Evolutionary conservation across 2,888 invertebrate species (phyloP), one percentile per base, ranked within the genome.

Genomic region (Lasioglossum figueresi): DNA sequence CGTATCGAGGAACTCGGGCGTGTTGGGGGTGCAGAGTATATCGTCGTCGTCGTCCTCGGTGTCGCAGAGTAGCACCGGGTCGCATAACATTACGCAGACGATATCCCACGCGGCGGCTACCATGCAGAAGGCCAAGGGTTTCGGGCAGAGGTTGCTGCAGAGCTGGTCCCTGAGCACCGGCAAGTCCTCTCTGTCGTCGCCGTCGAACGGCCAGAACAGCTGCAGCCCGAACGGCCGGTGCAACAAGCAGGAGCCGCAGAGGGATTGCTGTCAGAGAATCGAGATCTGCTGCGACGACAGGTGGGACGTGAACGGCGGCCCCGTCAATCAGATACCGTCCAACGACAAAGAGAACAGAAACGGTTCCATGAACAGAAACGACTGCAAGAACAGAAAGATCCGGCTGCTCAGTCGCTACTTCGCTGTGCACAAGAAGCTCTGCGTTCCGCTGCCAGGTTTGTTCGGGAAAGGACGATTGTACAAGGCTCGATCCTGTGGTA

Each of bases 371-470:
- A 93, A 94, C 82, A 93, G 94, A 19, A 93, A 92, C 74, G 93
- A 93, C 14, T 94, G 94, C 85, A 94, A 95, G 77, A 94, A 90
- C 75, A 94, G 95, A 76, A 97, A 96, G 93, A 96, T 96, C 94
- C 95, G 96, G 34, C 95, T 97, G 89, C 95, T 97, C 70, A 96
- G 97, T 72, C 96, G 97, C 84, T 97, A 97, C 91, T 97, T 97
- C 93, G 97, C 97, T 85, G 96, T 97, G 79, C 96, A 96, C 91
- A 96, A 96, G 92, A 96, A 96, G 93, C 93, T 97, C n/a, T 96
- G 96, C 93, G 95, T 96, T 83, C 96, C 96, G 4, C 90, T 96
- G 83, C 96, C 96, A 1, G 96, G 96, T 31, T 92, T 96, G 66
- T 96, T 96, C 88, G 95, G 95, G 71, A 95, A 95, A 76, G 96